phyloP scores from a whole-genome alignment of 2,888 invertebrate genomes.

The Argyresthia albistria region DNA sequence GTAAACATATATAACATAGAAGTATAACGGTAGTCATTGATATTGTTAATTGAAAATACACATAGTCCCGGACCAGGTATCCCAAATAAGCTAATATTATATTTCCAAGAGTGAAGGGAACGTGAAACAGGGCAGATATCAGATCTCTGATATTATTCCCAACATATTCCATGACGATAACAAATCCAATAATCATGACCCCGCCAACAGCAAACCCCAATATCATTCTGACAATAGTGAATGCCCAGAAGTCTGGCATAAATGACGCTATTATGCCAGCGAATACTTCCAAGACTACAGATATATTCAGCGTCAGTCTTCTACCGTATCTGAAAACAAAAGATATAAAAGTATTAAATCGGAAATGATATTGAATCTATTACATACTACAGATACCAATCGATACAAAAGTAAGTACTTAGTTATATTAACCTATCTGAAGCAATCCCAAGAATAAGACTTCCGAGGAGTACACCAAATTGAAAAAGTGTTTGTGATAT shows the following conservation, averaged over 20 bases:
- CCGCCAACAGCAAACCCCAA: slow-evolving; percentile 83
- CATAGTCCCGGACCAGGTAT: slow-evolving; percentile 76
- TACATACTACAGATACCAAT: not conserved
- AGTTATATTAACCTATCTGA: slow-evolving; percentile 75
- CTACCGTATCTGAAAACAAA: slow-evolving; percentile 77
- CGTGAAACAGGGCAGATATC: slow-evolving; percentile 74
- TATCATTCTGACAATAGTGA: slow-evolving; percentile 77
- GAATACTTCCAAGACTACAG: slow-evolving; percentile 79
- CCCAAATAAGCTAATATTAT: slow-evolving; percentile 73
- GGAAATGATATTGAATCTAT: no score
- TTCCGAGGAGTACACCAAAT: slow-evolving; percentile 81
- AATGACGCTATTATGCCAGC: slow-evolving; percentile 78
- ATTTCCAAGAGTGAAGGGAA: slow-evolving; percentile 78
- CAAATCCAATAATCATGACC: slow-evolving; percentile 75
- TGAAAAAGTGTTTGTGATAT: slow-evolving; percentile 81
- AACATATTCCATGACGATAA: slow-evolving; percentile 76
- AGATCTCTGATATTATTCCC: slow-evolving; percentile 61
- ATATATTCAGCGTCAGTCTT: slow-evolving; percentile 76
- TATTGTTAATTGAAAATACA: slow-evolving; percentile 74
- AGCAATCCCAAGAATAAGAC: slow-evolving; percentile 78
- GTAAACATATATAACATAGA: slow-evolving; percentile 76
- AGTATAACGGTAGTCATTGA: slow-evolving; percentile 70
- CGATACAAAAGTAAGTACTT: not conserved
- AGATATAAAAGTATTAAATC: not conserved
- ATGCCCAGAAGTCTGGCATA: slow-evolving; percentile 75